Conservation (phyloP, 2,797 vertebrate species). For the Manis javanica region DNA sequence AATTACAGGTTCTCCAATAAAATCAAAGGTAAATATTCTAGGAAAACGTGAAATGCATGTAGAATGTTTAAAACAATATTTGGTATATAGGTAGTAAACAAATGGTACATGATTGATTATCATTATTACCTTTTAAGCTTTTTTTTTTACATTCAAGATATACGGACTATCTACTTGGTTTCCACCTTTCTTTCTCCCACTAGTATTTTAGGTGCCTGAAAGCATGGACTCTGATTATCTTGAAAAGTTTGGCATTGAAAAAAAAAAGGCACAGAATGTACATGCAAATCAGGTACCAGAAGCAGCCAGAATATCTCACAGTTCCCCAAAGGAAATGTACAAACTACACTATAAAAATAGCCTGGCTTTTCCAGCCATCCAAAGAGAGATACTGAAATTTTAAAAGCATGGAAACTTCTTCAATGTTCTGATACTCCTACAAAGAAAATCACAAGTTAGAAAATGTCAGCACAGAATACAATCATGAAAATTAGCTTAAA, state of each 20-base stretch:
- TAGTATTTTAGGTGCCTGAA: background rate
- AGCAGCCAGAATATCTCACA: background rate
- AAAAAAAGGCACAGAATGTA: background rate
- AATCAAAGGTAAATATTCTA: background rate
- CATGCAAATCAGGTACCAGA: background rate
- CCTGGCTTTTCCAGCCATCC: background rate
- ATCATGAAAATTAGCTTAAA: conserved; percentile 15
- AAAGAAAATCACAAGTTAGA: conserved; percentile 8
- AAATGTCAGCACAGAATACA: background rate
- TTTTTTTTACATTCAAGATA: background rate
- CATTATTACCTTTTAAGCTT: background rate
- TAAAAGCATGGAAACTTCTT: background rate
- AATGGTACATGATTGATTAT: background rate
- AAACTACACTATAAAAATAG: background rate
- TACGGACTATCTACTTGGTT: background rate
- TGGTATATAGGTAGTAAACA: background rate
- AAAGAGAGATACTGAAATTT: background rate
- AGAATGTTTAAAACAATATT: background rate
- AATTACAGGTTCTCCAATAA: background rate
- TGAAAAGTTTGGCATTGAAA: background rate
- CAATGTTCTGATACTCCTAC: background rate
- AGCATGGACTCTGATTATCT: background rate
- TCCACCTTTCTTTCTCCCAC: background rate
- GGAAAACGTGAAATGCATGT: background rate
- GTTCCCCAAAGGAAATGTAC: background rate